These are phyloP conservation scores for Nyctalus aviator DNA, from an alignment of 2,797 vertebrate genomes.

Conservation along the genomic window DNA sequence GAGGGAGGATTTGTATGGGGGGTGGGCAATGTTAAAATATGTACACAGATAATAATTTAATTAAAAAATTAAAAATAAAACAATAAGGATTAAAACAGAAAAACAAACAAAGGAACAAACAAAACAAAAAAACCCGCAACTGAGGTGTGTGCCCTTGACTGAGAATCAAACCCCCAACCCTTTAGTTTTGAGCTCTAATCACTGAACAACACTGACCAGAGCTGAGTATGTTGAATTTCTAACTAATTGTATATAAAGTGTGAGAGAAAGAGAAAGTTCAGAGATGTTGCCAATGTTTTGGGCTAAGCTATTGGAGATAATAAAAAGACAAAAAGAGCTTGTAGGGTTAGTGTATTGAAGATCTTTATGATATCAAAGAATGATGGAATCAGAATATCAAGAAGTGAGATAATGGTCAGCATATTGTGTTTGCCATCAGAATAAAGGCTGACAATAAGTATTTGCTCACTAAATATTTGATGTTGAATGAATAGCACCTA, in stretches of 20 bases:
- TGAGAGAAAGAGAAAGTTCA: not conserved
- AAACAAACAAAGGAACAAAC: no score
- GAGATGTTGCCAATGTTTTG: not conserved
- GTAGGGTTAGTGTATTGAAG: not conserved
- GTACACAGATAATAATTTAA: no score
- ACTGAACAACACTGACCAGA: no score
- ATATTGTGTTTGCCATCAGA: not conserved
- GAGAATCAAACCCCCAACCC: no score
- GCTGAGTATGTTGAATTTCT: not conserved
- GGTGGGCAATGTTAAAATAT: no score
- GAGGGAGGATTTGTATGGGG: no score
- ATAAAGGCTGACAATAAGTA: conserved; percentile 6
- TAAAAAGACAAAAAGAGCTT: not conserved
- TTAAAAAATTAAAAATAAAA: no score
- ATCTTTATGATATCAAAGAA: not conserved
- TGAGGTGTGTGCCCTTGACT: no score
- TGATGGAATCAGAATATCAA: not conserved
- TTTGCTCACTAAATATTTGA: conserved; percentile 33
- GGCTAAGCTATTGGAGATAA: not conserved
- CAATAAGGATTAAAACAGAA: no score
- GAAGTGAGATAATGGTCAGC: not conserved
- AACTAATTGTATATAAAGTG: not conserved
- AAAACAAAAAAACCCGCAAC: no score
- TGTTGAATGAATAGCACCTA: not conserved
- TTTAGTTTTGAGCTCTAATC: no score